Evolutionary conservation across 2,113 vertebrate genomes (phyloP), one percentile per base, ranked within the genome.

Genomic region (Eulacestoma nigropectus): DNA sequence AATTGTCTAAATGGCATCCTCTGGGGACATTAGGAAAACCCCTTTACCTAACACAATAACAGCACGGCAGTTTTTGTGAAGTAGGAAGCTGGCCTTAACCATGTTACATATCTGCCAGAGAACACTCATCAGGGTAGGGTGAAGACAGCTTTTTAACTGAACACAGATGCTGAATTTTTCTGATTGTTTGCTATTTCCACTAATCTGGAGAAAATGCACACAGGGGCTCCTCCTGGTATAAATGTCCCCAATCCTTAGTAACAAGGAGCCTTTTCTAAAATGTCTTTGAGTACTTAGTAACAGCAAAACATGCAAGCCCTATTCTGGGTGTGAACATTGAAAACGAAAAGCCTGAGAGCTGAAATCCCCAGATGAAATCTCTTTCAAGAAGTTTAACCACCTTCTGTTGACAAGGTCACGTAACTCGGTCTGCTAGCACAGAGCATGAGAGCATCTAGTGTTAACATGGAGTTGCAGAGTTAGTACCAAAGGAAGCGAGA

Each of bases 111-210:
- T 62, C 60, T 92, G 83, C 80, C 5, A 13, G 80, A 83, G 56
- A 70, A 81, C 76, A 72, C 74, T 93, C 30, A 2, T 73, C 49
- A 86, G 44, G 17, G 35, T 68, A 60, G 85, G 41, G 74, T 65
- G 64, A 74, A 96, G 90, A 95, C 60, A 87, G 76, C n/a, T 63
- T 95, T 86, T 68, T 94, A 81, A 94, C 47, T 39, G n/a, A 88
- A 86, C 37, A 42, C 80, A 77, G 60, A 64, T 92, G 89, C 77
- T 2, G 7, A 75, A 33, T 64, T 75, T 77, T 95, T 77, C 60
- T 80, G 2, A 64, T 78, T 89, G 57, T 89, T 77, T 90, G 64
- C 84, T 89, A 3, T 87, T 90, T 78, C 75, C 85, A 64, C 64
- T 84, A 39, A 70, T 64, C 32, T 53, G 47, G 37, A 90, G 47